Evolutionary conservation across 1,140 invertebrate genomes (phyloP), one percentile per base, ranked within the genome.

Genomic region (Papilio polytes): DNA sequence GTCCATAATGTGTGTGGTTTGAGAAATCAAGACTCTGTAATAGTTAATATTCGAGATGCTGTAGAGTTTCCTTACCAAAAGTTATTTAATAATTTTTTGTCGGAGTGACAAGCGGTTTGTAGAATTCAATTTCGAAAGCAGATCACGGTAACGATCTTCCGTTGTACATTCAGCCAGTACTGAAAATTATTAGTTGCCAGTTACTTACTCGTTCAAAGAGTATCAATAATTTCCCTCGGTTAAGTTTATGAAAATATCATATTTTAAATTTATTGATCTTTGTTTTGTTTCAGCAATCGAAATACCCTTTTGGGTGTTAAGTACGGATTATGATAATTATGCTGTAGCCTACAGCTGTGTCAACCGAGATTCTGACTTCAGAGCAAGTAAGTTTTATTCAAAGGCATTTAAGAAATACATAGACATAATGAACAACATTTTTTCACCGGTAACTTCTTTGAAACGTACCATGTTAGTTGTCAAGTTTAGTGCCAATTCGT

Each of bases 271-370:
- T 56, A 51, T 51, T 51, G 3, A 51, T 48, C 2, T 18, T 53
- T 53, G 51, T 15, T 53, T 53, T n/a, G 18, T 89, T 88, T 46
- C 81, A 90, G 89, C 48, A 4, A 80, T 87, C 3, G 70, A 76
- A 10, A 86, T 89, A 51, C 88, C 87, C 10, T 91, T 87, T 76
- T 93, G 91, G 91, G 86, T 94, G 22, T 48, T 94, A 56, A 80
- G 36, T 18, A 93, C 92, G 1, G 89, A 94, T 77, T 94, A 94
- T 77, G 70, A 13, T 0, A 76, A 82, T 36, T 92, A 91, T 31
- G 85, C 87, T 12, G 81, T 88, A 22, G 84, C 83, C 4, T 86
- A 87, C 79, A 85, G 85, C 63, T 95, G 93, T 80, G 86, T 87
- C 9, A 89, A 94, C 44, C 41, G 84, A 0, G 79, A 83, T n/a